Evolutionary conservation across 2,888 invertebrate genomes (phyloP).

Genomic region (Heterodera filipjevi): DNA sequence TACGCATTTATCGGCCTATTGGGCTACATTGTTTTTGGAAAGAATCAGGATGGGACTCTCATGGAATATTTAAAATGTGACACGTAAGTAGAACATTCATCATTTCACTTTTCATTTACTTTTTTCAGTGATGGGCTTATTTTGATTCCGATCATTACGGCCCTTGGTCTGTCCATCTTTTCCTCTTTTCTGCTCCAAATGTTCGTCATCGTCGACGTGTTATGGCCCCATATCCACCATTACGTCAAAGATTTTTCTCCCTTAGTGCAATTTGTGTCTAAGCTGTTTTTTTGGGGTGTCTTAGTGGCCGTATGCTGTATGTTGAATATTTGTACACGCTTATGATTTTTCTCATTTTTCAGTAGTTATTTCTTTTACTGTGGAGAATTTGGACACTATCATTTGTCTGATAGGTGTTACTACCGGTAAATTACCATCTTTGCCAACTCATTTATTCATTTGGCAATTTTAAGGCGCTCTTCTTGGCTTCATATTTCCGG

Average conservation of each 20-base stretch:
- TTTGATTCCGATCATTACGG: constrained; percentile 50
- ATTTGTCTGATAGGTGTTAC: constrained; percentile 55
- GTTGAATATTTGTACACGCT: neutral
- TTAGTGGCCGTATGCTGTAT: constrained; percentile 18
- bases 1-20: constrained; percentile 87
- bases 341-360: neutral
- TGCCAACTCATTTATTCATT: neutral
- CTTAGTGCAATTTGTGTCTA: neutral
- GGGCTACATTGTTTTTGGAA: constrained; percentile 86
- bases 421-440: neutral
- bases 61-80: neutral
- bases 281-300: neutral
- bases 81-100: constrained; percentile 11
- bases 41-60: neutral
- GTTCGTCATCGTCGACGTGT: constrained; percentile 87
- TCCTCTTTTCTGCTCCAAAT: constrained; percentile 77
- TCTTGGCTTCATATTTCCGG: constrained; percentile 60
- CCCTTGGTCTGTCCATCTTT: constrained; percentile 52
- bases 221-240: constrained; percentile 76
- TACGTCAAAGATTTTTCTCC: neutral
- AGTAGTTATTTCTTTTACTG: constrained; percentile 49
- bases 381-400: constrained; percentile 57
- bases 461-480: constrained; percentile 51
- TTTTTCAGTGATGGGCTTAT: neutral
- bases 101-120: neutral